Percentiles rank a stretch among this genome's conserved stretches.
phyloP scores from a whole-genome alignment of 2,113 vertebrate species.

The Phrynosoma blainvillii region DNA sequence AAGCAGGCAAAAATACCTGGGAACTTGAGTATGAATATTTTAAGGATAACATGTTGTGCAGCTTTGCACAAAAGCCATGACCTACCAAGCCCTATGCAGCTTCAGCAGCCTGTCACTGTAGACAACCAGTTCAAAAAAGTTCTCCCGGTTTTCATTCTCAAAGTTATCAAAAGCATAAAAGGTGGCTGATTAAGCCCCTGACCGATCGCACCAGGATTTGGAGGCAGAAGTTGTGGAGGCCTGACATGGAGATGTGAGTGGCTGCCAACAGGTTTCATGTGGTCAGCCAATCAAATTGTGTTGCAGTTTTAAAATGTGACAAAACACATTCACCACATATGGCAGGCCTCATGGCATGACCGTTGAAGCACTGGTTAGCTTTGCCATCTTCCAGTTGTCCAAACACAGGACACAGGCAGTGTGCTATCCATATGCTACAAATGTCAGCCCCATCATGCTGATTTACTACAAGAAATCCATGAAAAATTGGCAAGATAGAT shows the following conservation, averaged over 20 bases:
- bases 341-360: slow-evolving; percentile 38
- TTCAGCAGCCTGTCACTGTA: background rate
- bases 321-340: slow-evolving; percentile 44
- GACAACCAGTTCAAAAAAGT: no score
- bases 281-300: slow-evolving; percentile 25
- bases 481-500: slow-evolving; percentile 5
- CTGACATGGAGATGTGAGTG: slow-evolving; percentile 2
- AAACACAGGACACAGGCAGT: background rate
- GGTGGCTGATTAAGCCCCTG: background rate
- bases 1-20: background rate
- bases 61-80: background rate
- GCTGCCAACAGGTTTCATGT: slow-evolving; percentile 48
- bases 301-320: slow-evolving; percentile 31
- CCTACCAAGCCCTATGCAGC: background rate
- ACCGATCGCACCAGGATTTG: background rate
- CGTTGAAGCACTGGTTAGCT: slow-evolving; percentile 27
- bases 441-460: background rate
- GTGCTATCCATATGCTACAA: background rate
- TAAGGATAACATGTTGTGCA: background rate
- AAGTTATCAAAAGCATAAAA: background rate
- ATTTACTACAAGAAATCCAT: slow-evolving; percentile 26
- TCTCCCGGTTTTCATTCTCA: no score
- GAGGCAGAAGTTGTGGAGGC: slow-evolving; percentile 1
- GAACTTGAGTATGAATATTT: background rate
- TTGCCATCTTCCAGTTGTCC: slow-evolving; percentile 8